Conservation (phyloP, 2,888 invertebrate genomes). For the Calameuta filiformis region DNA sequence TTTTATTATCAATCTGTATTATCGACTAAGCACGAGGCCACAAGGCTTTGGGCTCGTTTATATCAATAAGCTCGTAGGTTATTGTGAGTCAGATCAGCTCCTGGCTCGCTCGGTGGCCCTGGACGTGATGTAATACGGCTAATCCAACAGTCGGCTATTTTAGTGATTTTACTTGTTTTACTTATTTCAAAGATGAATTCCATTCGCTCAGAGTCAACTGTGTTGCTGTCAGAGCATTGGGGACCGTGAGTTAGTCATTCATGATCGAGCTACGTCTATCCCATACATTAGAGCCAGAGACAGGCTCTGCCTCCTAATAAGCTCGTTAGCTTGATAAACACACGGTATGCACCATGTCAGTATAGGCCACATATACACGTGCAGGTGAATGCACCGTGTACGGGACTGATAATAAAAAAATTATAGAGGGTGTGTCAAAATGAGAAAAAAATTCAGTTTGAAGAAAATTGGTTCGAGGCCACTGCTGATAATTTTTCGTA, state of each 20-base stretch:
- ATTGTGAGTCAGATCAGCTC: neutral
- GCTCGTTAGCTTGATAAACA: slow-evolving; percentile 44
- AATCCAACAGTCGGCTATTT: neutral
- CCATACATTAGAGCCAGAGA: slow-evolving; percentile 3
- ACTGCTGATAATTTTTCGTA: neutral
- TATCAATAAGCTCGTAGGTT: neutral
- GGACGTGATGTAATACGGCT: neutral
- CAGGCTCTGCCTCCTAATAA: slow-evolving; percentile 37
- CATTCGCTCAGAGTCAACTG: neutral
- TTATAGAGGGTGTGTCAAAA: neutral
- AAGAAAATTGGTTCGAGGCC: neutral
- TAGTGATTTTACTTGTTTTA: neutral
- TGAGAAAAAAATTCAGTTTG: neutral
- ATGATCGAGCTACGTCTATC: neutral
- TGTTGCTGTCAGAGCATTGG: neutral
- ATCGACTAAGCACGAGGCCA: neutral
- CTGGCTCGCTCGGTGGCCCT: neutral
- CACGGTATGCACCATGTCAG: neutral
- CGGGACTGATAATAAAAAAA: neutral
- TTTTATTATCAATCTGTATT: slow-evolving; percentile 2
- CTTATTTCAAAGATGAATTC: neutral
- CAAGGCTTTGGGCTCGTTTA: neutral
- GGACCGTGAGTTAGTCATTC: neutral
- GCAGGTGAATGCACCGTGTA: neutral
- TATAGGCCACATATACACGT: neutral